A percentile compares a stretch with the other conserved stretches of the same genome.
Conservation (phyloP, 2,888 invertebrate species). For the Rhorus exstirpatorius region DNA sequence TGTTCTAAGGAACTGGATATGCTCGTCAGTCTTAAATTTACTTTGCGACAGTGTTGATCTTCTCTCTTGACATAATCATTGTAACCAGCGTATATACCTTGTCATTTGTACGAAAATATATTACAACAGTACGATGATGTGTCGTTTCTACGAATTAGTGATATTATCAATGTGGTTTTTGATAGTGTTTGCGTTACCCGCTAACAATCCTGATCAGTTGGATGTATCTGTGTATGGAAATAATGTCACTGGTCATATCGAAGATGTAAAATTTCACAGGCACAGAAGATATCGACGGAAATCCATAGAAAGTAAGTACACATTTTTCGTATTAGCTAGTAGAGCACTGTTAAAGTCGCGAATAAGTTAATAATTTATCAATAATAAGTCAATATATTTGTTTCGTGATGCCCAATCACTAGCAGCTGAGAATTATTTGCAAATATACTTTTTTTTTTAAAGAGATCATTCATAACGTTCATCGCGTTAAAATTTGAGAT, state of each 20-base stretch:
- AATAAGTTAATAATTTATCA: too few species aligned
- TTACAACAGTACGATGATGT: constrained; percentile 2
- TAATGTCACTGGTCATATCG: not conserved
- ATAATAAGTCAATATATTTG: too few species aligned
- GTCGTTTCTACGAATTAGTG: not conserved
- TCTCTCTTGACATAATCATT: not conserved
- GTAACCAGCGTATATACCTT: not conserved
- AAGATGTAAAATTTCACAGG: not conserved
- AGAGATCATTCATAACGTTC: too few species aligned
- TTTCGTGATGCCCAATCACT: too few species aligned
- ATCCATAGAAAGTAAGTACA: constrained; percentile 58
- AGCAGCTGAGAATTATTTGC: not conserved
- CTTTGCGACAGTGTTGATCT: constrained; percentile 4
- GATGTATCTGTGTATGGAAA: not conserved
- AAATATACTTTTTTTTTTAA: not conserved
- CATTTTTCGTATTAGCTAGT: not conserved
- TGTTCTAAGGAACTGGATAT: not conserved
- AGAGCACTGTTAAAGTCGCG: too few species aligned
- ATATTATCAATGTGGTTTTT: constrained; percentile 35
- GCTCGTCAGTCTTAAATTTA: constrained; percentile 12
- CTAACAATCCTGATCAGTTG: constrained; percentile 2
- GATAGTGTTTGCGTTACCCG: constrained; percentile 1
- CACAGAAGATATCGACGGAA: constrained; percentile 30
- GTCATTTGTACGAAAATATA: not conserved
- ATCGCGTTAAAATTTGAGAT: too few species aligned